Conservation (phyloP, 2,113 vertebrate species). For the Gobius niger region DNA sequence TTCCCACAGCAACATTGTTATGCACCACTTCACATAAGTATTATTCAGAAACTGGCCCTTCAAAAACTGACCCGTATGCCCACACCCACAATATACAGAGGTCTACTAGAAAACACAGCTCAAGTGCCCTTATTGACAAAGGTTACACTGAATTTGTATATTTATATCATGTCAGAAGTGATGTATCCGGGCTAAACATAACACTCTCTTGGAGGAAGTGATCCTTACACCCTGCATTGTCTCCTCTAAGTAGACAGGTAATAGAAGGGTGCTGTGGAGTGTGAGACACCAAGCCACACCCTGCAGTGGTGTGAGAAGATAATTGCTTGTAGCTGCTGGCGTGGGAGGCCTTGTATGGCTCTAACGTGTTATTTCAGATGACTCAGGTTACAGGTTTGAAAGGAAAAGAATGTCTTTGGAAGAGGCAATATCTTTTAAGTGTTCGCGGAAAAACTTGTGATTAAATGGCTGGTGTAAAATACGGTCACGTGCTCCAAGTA, state of each 20-base stretch:
- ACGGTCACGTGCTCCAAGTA: background rate
- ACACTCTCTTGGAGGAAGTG: constrained; percentile 42
- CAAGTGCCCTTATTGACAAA: constrained; percentile 13
- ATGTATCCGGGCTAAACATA: constrained; percentile 20
- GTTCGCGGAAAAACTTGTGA: constrained; percentile 9
- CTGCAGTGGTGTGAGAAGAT: constrained; percentile 45
- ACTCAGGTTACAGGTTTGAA: constrained; percentile 61
- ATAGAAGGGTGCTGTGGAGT: constrained; percentile 52
- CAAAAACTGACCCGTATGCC: background rate
- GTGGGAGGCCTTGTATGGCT: constrained; percentile 44
- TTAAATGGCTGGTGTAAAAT: background rate
- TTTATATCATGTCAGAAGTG: constrained; percentile 24
- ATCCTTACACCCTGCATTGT: constrained; percentile 45
- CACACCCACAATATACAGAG: background rate
- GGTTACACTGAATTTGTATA: constrained; percentile 25
- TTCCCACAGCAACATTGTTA: background rate
- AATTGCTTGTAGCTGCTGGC: constrained; percentile 58
- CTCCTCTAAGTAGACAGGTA: constrained; percentile 39
- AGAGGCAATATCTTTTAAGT: constrained; percentile 16
- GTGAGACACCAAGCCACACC: constrained; percentile 49
- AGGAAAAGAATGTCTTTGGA: constrained; percentile 28
- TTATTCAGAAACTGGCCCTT: background rate
- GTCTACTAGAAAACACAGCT: background rate
- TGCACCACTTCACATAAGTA: background rate
- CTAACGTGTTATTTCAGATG: constrained; percentile 53